Evolutionary conservation across 92 coral and sea anemone genomes (phyloP).

Genomic region (Epizoanthus illoricatus): DNA sequence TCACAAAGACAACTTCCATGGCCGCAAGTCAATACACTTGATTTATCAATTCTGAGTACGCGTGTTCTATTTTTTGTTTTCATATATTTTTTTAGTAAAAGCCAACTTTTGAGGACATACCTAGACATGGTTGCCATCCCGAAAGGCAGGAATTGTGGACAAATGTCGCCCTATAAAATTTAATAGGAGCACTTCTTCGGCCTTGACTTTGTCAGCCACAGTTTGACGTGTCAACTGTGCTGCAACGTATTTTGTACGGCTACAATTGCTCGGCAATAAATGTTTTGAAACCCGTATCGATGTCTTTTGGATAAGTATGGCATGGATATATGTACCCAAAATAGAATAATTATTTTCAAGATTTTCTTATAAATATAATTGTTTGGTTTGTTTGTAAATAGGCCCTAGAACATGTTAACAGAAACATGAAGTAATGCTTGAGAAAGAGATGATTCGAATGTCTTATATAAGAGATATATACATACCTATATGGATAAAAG

Average conservation of each 20-base stretch:
- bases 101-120: too few species aligned
- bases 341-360: conserved; percentile 11
- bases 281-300: neutral
- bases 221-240: too few species aligned
- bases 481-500: neutral
- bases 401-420: neutral
- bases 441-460: neutral
- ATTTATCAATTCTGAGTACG: too few species aligned
- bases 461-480: neutral
- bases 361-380: conserved; percentile 22
- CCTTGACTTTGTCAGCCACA: neutral
- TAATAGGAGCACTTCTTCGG: neutral
- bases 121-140: too few species aligned
- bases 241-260: neutral
- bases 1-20: too few species aligned
- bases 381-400: conserved; percentile 9
- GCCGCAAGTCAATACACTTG: too few species aligned
- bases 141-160: too few species aligned
- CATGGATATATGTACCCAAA: conserved; percentile 6
- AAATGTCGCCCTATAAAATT: too few species aligned
- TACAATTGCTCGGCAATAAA: conserved; percentile 19
- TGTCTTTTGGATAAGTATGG: neutral
- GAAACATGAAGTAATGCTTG: neutral
- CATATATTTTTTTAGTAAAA: too few species aligned
- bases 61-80: too few species aligned